Evolutionary conservation across 2,113 vertebrate genomes (phyloP).

Genomic region (Malurus melanocephalus): DNA sequence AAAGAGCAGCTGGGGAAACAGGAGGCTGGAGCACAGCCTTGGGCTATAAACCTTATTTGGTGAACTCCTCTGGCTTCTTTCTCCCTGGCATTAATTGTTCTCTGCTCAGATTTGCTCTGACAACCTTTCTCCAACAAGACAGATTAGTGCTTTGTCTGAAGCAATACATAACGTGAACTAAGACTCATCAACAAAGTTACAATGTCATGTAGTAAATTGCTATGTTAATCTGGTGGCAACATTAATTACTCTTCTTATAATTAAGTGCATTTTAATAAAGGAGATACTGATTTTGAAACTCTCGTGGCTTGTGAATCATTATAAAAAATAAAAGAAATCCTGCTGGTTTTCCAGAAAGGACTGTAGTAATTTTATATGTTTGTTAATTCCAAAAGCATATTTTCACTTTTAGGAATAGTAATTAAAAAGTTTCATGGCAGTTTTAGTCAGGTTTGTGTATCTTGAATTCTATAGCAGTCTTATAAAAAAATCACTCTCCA

Average conservation of each 20-base stretch:
- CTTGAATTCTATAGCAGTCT: neutral
- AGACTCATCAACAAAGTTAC: slow-evolving; percentile 30
- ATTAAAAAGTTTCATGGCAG: neutral
- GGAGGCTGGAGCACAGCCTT: neutral
- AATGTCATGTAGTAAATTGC: slow-evolving; percentile 24
- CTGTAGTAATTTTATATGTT: neutral
- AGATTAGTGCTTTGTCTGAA: slow-evolving; percentile 17
- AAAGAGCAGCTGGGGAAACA: neutral
- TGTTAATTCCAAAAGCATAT: neutral
- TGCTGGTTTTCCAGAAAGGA: neutral
- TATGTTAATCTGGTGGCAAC: slow-evolving; percentile 40
- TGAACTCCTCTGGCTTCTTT: neutral
- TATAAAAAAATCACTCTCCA: neutral
- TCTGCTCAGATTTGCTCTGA: neutral
- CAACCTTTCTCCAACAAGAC: slow-evolving; percentile 2
- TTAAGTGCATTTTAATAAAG: slow-evolving; percentile 40
- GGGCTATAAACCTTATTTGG: neutral
- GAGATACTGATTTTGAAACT: slow-evolving; percentile 22
- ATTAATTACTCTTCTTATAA: slow-evolving; percentile 50
- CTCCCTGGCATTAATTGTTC: neutral
- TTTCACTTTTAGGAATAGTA: neutral
- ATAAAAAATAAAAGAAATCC: neutral
- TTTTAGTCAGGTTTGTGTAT: neutral
- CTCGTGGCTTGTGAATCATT: neutral
- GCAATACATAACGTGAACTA: neutral